phyloP scores from a whole-genome alignment of 2,888 invertebrate species.

The Ormyrus nitidulus region DNA sequence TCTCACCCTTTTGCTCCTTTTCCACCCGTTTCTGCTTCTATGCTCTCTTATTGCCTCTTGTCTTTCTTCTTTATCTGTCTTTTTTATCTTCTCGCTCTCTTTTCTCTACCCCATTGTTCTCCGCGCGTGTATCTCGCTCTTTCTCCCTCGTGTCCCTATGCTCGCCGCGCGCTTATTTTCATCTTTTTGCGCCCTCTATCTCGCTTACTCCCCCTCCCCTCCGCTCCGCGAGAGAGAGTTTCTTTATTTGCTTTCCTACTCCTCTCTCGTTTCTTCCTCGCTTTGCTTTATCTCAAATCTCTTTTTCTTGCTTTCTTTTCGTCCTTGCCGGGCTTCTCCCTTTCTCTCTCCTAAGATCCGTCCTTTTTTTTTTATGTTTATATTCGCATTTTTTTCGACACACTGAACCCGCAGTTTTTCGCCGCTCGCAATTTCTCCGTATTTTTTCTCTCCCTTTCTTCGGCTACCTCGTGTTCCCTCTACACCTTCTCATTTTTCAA shows the following conservation, averaged over 20 bases:
- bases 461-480: not conserved
- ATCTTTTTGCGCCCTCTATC: conserved; percentile 21
- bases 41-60: conserved; percentile 53
- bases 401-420: conserved; percentile 37
- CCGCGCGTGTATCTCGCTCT: conserved; percentile 40
- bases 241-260: conserved; percentile 54
- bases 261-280: conserved; percentile 53
- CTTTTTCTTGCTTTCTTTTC: conserved; percentile 44
- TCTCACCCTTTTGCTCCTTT: conserved; percentile 48
- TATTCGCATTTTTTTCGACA: conserved; percentile 43
- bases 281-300: conserved; percentile 49
- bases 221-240: conserved; percentile 18
- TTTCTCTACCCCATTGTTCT: conserved; percentile 51
- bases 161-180: conserved; percentile 28
- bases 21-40: conserved; percentile 32
- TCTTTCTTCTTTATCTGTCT: conserved; percentile 52
- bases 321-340: not conserved
- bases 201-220: conserved; percentile 21
- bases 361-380: conserved; percentile 25
- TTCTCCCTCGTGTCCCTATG: conserved; percentile 32
- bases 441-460: not conserved
- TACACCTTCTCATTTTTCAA: conserved; percentile 14
- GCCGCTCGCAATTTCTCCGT: conserved; percentile 25
- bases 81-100: conserved; percentile 52
- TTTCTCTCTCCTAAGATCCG: conserved; percentile 22